Percentiles rank a stretch among this genome's conserved stretches.
Evolutionary conservation across 2,888 invertebrate genomes (phyloP).

Genomic region (Diaprepes abbreviatus): DNA sequence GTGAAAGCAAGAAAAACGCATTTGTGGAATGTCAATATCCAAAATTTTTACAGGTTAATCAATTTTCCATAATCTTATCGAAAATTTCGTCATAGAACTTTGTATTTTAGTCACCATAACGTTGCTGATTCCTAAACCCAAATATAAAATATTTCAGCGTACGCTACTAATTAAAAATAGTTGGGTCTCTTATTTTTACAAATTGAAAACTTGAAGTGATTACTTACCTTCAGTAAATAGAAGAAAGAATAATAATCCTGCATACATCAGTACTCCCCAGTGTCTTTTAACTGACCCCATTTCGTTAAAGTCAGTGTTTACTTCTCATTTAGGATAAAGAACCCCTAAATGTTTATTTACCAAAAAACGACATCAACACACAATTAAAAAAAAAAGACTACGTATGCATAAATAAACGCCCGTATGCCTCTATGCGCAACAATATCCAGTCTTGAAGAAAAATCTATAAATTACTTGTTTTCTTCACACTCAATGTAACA

Average conservation of each 20-base stretch:
- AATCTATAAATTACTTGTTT: not conserved
- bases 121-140: too few species aligned
- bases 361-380: not conserved
- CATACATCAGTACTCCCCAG: conserved; percentile 14
- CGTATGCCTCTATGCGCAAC: conserved; percentile 10
- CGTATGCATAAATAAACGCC: not conserved
- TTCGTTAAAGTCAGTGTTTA: conserved; percentile 14
- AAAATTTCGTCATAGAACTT: too few species aligned
- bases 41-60: too few species aligned
- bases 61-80: too few species aligned
- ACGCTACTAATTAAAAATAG: too few species aligned
- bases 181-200: too few species aligned
- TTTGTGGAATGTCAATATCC: too few species aligned
- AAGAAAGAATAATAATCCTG: conserved; percentile 29
- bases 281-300: conserved; percentile 30
- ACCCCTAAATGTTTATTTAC: not conserved
- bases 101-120: too few species aligned
- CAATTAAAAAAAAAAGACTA: not conserved
- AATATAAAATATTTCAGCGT: too few species aligned
- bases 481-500: conserved; percentile 6
- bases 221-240: conserved; percentile 24
- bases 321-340: not conserved
- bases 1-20: too few species aligned
- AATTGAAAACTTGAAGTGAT: too few species aligned
- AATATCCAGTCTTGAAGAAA: not conserved